phyloP scores from a whole-genome alignment of 2,797 vertebrate species.

The Myotis findleyi region DNA sequence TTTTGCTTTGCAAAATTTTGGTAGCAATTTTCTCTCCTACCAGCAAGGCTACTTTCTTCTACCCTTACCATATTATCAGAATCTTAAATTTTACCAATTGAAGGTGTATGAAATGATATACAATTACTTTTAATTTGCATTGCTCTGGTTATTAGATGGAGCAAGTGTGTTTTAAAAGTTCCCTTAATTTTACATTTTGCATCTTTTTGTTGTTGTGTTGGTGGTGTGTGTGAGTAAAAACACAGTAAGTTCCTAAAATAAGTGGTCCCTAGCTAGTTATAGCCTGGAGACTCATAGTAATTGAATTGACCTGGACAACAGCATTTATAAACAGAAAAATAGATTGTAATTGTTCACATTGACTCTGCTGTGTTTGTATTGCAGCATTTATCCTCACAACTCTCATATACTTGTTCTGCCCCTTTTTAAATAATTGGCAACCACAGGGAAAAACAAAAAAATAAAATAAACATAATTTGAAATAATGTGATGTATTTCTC shows the following conservation, averaged over 20 bases:
- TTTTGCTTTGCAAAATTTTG: not conserved
- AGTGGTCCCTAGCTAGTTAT: not conserved
- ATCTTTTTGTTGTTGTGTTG: not conserved
- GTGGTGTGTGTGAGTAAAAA: not conserved
- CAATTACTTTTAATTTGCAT: not conserved
- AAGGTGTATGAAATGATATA: not conserved
- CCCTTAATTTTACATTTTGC: conserved; percentile 8
- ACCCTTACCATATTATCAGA: not conserved
- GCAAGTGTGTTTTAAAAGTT: not conserved
- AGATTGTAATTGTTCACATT: not conserved
- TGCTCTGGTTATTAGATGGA: not conserved
- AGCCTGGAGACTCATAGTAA: not conserved
- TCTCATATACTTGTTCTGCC: not conserved
- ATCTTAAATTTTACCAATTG: not conserved
- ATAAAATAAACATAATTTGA: conserved; percentile 57
- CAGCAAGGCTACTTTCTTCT: not conserved
- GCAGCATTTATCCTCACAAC: not conserved
- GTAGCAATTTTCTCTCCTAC: not conserved
- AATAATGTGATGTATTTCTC: conserved; percentile 53
- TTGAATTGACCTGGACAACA: not conserved
- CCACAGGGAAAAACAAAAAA: conserved; percentile 29
- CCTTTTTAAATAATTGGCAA: conserved; percentile 25
- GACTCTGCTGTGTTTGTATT: not conserved
- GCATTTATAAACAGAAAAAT: conserved; percentile 11
- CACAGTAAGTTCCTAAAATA: not conserved